Evolutionary conservation across 1,140 invertebrate species (phyloP).

Genomic region (Ceratoteleas bidentatus): DNA sequence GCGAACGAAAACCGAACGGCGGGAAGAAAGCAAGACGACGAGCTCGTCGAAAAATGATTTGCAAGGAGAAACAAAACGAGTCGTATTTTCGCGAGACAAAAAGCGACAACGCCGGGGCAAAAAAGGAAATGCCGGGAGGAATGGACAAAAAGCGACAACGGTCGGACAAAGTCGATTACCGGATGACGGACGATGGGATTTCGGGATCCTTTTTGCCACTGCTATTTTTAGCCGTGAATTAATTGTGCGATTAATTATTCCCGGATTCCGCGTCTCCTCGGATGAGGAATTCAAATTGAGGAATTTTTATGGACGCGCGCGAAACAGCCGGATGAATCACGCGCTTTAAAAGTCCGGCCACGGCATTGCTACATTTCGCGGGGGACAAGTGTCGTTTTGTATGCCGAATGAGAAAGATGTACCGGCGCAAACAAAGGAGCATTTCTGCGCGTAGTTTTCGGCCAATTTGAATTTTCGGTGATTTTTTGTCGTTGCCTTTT

Average conservation of each 20-base stretch:
- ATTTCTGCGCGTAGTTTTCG: constrained; percentile 8
- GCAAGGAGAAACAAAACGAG: background rate
- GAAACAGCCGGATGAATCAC: constrained; percentile 30
- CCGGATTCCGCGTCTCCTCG: background rate
- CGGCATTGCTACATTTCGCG: constrained; percentile 28
- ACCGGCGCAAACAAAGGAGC: constrained; percentile 13
- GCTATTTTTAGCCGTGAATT: constrained; percentile 41
- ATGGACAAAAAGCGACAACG: constrained; percentile 13
- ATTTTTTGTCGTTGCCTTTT: background rate
- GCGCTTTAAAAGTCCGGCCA: constrained; percentile 19
- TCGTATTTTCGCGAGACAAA: no score
- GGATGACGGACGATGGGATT: constrained; percentile 9
- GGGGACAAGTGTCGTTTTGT: constrained; percentile 15
- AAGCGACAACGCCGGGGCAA: no score
- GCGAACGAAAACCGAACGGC: constrained; percentile 17
- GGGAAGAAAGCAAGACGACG: constrained; percentile 24
- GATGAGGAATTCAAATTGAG: constrained; percentile 20
- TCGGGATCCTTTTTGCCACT: constrained; percentile 4
- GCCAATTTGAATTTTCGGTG: constrained; percentile 1
- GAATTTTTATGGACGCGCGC: constrained; percentile 25
- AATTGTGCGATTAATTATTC: constrained; percentile 31
- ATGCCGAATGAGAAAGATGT: constrained; percentile 28
- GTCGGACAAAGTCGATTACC: constrained; percentile 10
- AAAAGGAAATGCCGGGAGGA: background rate
- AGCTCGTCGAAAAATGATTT: constrained; percentile 23